Percentiles rank a stretch among this genome's conserved stretches.
Evolutionary conservation across 2,888 invertebrate species (phyloP).

Genomic region (Drosophila tripunctata): DNA sequence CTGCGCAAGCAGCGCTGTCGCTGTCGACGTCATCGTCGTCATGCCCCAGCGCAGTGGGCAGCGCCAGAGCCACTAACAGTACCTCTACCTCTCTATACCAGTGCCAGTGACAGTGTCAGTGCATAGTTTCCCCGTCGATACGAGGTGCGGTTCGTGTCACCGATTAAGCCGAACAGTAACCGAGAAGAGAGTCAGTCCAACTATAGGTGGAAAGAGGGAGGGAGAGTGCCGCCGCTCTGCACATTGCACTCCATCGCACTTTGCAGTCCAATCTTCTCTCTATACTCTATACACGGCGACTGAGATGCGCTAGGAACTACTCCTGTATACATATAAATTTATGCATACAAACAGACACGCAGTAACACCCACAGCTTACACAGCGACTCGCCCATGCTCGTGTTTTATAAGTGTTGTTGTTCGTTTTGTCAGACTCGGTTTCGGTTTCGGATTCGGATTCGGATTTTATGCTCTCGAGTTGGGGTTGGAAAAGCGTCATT

Average conservation of each 20-base stretch:
- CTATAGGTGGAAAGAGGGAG: not conserved
- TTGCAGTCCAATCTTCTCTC: not conserved
- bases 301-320: slow-evolving; percentile 43
- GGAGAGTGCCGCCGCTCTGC: not conserved
- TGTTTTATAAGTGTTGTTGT: slow-evolving; percentile 29
- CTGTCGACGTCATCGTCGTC: slow-evolving; percentile 61
- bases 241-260: slow-evolving; percentile 1
- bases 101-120: slow-evolving; percentile 6
- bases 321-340: slow-evolving; percentile 29
- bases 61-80: not conserved
- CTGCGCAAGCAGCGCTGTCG: slow-evolving; percentile 39
- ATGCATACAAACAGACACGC: slow-evolving; percentile 30
- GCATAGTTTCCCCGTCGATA: slow-evolving; percentile 60
- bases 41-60: slow-evolving; percentile 59
- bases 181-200: slow-evolving; percentile 32
- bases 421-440: not conserved
- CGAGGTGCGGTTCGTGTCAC: slow-evolving; percentile 73
- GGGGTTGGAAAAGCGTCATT: slow-evolving; percentile 75
- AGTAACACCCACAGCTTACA: slow-evolving; percentile 34
- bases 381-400: slow-evolving; percentile 55
- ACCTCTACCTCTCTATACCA: not conserved
- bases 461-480: slow-evolving; percentile 42
- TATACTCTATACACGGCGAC: slow-evolving; percentile 1
- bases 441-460: slow-evolving; percentile 12
- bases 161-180: slow-evolving; percentile 57